A percentile compares a stretch with the other conserved stretches of the same genome.
phyloP scores from a whole-genome alignment of 2,113 vertebrate genomes.

The Rhea americana region DNA sequence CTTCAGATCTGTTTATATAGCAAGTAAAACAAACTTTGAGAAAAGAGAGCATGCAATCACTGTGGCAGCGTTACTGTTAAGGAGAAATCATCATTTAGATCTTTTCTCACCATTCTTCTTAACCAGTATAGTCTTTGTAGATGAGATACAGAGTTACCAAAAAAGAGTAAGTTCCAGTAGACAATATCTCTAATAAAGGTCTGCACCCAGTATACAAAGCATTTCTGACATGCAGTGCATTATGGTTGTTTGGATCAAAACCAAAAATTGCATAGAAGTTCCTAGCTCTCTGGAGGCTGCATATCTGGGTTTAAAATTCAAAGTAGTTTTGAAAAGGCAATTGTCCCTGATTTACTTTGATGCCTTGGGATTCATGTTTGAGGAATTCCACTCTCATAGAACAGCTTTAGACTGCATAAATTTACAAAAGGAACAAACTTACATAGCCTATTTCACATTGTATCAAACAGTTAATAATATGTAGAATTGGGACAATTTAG shows the following conservation, averaged over 20 bases:
- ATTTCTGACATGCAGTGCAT: not conserved
- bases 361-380: not conserved
- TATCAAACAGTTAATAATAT: not conserved
- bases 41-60: no score
- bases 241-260: not conserved
- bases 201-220: not conserved
- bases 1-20: not conserved
- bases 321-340: not conserved
- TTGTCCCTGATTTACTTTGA: not conserved
- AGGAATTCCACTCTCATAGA: not conserved
- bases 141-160: not conserved
- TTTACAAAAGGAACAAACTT: not conserved
- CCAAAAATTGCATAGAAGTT: not conserved
- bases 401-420: not conserved
- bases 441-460: not conserved
- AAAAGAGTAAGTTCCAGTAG: not conserved
- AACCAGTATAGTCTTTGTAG: not conserved
- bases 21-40: no score
- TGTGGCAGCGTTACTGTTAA: not conserved
- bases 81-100: not conserved
- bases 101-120: not conserved
- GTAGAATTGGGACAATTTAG: not conserved
- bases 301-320: not conserved
- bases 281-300: not conserved
- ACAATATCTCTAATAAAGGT: rapidly evolving